Evolutionary conservation across 2,797 vertebrate species (phyloP), one percentile per base, ranked within the genome.

Genomic region (Labeo calbasu): DNA sequence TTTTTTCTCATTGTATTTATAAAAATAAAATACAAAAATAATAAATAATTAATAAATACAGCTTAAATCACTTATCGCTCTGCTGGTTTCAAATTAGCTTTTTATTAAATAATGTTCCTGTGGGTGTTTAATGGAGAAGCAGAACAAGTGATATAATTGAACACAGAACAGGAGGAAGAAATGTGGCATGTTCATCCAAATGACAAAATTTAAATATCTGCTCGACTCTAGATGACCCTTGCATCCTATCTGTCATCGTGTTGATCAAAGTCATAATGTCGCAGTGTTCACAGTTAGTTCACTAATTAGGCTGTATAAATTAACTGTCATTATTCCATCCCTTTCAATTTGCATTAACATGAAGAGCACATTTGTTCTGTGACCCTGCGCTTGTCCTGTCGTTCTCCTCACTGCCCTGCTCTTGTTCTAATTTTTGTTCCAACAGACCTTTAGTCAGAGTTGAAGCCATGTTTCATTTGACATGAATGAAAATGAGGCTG

Each of bases 261-360:
- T 50, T 53, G 53, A 82, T 84, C 55, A 84, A 81, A 76, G 68
- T 76, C 75, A 51, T 61, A 71, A 70, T 61, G n/a, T n/a, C 51
- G 43, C 66, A 83, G 82, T 59, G 28, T 69, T 78, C 57, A 57
- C 61, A 84, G 46, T 68, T 66, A 55, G 61, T 65, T 57, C 68
- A 46, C 21, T 81, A 84, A 87, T 82, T 82, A 76, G 63, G 28
- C 59, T 28, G 1, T 51, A 43, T 81, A 78, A 79, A 88, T 85
- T 25, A 70, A 57, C 48, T 61, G 23, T 19, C 13, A 61, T 87
- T 72, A 75, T 76, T 84, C 68, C 69, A 9, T 83, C 66, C 23
- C 17, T 69, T 84, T 77, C 57, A 19, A 11, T 79, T 55, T 32
- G 69, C 57, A 82, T 88, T 86, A 72, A 77, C 50, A 55, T 76